Evolutionary conservation across 1,140 invertebrate species (phyloP).

Genomic region (Brachionus plicatilis): DNA sequence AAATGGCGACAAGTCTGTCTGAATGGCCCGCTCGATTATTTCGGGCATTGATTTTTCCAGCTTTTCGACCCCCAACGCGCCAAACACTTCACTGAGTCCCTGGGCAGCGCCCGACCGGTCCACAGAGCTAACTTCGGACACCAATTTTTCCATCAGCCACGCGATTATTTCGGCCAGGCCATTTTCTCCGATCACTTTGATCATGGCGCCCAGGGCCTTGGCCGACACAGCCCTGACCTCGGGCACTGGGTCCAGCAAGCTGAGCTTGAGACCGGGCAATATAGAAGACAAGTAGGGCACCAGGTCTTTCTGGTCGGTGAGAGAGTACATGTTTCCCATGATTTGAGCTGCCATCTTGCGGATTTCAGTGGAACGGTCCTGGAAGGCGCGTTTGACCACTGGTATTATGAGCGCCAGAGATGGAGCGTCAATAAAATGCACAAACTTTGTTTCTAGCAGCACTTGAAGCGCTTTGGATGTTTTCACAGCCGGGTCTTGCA

Average conservation of each 20-base stretch:
- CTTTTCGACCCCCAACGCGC: conserved; percentile 87
- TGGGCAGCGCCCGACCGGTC: conserved; percentile 96
- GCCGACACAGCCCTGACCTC: conserved; percentile 89
- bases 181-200: conserved; percentile 87
- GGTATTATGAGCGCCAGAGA: conserved; percentile 98
- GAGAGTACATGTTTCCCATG: conserved; percentile 98
- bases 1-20: conserved; percentile 81
- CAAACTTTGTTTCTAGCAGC: conserved; percentile 91
- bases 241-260: conserved; percentile 91
- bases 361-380: conserved; percentile 92
- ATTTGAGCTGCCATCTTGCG: conserved; percentile 96
- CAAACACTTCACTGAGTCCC: conserved; percentile 79
- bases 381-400: conserved; percentile 90
- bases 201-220: conserved; percentile 86
- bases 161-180: conserved; percentile 79
- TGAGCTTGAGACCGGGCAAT: conserved; percentile 91
- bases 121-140: conserved; percentile 86
- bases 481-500: conserved; percentile 93
- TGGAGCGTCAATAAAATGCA: conserved; percentile 97
- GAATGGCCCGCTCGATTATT: conserved; percentile 88
- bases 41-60: conserved; percentile 95
- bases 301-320: conserved; percentile 96
- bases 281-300: conserved; percentile 91
- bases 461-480: conserved; percentile 77
- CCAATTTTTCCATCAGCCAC: conserved; percentile 97